A percentile compares a stretch with the other conserved stretches of the same genome.
Evolutionary conservation across 2,888 invertebrate species (phyloP).

Genomic region (Chrysomela aeneicollis): DNA sequence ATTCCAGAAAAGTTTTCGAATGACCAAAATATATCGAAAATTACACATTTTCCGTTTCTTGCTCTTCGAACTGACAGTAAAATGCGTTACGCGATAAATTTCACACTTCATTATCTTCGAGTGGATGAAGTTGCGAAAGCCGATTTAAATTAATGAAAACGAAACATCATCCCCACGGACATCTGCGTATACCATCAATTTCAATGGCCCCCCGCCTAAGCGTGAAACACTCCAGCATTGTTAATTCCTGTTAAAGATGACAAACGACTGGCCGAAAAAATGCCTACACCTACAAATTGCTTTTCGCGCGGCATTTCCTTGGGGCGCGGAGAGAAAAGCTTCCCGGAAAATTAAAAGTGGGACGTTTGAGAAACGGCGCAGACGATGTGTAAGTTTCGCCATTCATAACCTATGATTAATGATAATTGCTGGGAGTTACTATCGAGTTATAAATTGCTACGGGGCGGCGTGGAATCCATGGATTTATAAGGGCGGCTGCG

Average conservation of each 20-base stretch:
- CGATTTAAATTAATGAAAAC: neutral
- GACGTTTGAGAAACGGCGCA: conserved; percentile 38
- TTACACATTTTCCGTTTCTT: too few relatives aligned
- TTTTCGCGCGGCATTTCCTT: conserved; percentile 14
- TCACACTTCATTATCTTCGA: too few relatives aligned
- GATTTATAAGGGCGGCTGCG: conserved; percentile 52
- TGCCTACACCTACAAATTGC: conserved; percentile 31
- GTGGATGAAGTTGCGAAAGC: neutral
- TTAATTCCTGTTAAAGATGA: conserved; percentile 22
- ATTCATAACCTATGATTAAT: conserved; percentile 61
- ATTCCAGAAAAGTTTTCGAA: too few relatives aligned
- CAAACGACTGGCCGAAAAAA: conserved; percentile 25
- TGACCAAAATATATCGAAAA: too few relatives aligned
- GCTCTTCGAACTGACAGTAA: too few relatives aligned
- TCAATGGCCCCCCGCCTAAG: neutral
- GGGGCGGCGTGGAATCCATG: conserved; percentile 49
- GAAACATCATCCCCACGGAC: neutral
- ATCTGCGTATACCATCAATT: neutral
- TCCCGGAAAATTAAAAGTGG: conserved; percentile 53
- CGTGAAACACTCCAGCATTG: conserved; percentile 26
- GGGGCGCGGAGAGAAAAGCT: conserved; percentile 19
- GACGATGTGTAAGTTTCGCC: conserved; percentile 59
- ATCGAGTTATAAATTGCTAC: conserved; percentile 58
- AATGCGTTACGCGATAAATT: too few relatives aligned
- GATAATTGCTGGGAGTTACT: conserved; percentile 58